phyloP scores from a whole-genome alignment of 2,888 invertebrate genomes.

The Xanthia togata region DNA sequence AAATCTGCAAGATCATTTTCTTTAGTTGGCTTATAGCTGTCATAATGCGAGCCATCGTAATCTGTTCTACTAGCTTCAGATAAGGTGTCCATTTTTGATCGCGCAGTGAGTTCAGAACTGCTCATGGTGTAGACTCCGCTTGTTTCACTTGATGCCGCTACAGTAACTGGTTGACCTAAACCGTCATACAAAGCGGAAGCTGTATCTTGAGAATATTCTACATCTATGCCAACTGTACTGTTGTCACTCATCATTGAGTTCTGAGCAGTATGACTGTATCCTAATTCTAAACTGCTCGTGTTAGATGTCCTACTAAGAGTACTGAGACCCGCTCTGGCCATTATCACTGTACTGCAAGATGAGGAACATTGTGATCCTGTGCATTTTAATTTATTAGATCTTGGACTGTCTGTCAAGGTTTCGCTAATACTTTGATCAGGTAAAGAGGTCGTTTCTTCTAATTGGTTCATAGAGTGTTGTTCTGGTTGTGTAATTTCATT shows the following conservation, averaged over 20 bases:
- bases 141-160: slow-evolving; percentile 94
- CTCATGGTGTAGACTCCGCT: slow-evolving; percentile 96
- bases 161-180: slow-evolving; percentile 89
- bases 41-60: slow-evolving; percentile 90
- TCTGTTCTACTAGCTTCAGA: slow-evolving; percentile 86
- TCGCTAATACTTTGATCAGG: slow-evolving; percentile 86
- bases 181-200: slow-evolving; percentile 91
- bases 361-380: slow-evolving; percentile 96
- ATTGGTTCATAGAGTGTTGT: slow-evolving; percentile 73
- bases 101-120: slow-evolving; percentile 91
- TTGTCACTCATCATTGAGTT: slow-evolving; percentile 95
- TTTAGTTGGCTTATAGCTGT: slow-evolving; percentile 89
- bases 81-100: slow-evolving; percentile 90
- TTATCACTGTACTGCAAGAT: slow-evolving; percentile 96
- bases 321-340: slow-evolving; percentile 89
- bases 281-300: slow-evolving; percentile 95
- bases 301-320: slow-evolving; percentile 93
- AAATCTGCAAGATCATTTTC: slow-evolving; percentile 89
- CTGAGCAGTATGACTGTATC: slow-evolving; percentile 96
- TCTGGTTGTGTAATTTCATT: slow-evolving; percentile 76
- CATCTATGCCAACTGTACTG: slow-evolving; percentile 92
- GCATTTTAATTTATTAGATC: slow-evolving; percentile 91
- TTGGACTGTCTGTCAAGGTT: slow-evolving; percentile 90
- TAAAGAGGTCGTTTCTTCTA: slow-evolving; percentile 81
- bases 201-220: slow-evolving; percentile 91